Percentiles rank a stretch among this genome's conserved stretches.
Conservation (phyloP, 2,797 vertebrate species). For the Enteromius treurensis region DNA sequence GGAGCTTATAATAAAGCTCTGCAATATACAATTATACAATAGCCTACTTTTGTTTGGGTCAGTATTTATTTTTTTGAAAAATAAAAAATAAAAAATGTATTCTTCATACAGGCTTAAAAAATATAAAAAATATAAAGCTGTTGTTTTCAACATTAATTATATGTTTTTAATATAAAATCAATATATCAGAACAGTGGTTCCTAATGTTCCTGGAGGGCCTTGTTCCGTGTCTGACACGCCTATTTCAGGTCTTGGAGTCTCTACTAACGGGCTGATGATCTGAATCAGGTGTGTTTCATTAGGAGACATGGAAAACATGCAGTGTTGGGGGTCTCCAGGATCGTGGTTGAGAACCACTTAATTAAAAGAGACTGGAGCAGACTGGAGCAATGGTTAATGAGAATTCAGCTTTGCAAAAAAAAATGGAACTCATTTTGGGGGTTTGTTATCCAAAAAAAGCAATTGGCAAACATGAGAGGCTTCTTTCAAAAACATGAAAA, state of each 20-base stretch:
- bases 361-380: background rate
- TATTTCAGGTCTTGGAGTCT: no score
- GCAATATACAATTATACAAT: background rate
- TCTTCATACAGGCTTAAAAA: background rate
- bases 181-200: no score
- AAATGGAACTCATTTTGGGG: background rate
- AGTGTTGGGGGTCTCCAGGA: no score
- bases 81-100: background rate
- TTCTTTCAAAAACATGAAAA: background rate
- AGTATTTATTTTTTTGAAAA: background rate
- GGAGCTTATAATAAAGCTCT: no score
- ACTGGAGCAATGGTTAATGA: background rate
- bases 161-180: background rate
- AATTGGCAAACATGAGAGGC: background rate
- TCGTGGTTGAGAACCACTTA: no score
- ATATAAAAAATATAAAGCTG: background rate
- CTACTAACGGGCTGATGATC: no score
- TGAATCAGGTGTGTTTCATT: no score
- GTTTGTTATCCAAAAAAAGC: background rate
- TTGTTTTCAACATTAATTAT: background rate
- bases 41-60: background rate
- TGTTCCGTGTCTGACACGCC: no score
- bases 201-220: no score
- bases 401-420: background rate
- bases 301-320: no score